A percentile compares a stretch with the other conserved stretches of the same genome.
Evolutionary conservation across 1,140 invertebrate species (phyloP).

Genomic region (Elysia chlorotica): DNA sequence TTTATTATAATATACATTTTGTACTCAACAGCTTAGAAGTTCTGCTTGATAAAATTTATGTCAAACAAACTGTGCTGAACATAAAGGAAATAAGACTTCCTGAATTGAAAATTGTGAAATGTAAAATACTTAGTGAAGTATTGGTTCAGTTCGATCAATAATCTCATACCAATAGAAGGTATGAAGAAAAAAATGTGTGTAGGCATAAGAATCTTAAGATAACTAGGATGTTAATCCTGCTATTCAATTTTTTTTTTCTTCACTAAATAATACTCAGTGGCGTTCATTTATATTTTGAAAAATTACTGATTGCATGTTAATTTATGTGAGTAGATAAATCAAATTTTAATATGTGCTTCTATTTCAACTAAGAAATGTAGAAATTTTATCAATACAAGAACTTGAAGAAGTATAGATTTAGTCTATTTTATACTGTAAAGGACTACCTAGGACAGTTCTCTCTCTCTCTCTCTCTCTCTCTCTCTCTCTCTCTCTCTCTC

Average conservation of each 20-base stretch:
- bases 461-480: neutral
- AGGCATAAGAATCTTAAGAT: neutral
- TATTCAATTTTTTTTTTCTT: neutral
- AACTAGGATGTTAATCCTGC: constrained; percentile 15
- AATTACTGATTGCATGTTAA: too few relatives aligned
- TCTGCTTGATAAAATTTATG: neutral
- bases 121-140: neutral
- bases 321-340: too few relatives aligned
- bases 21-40: neutral
- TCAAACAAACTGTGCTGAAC: neutral
- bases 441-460: too few relatives aligned
- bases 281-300: too few relatives aligned
- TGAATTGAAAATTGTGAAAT: neutral
- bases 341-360: too few relatives aligned
- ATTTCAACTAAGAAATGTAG: too few relatives aligned
- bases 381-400: too few relatives aligned
- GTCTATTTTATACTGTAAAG: too few relatives aligned
- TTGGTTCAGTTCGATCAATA: neutral
- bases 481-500: neutral
- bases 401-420: too few relatives aligned
- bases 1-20: neutral
- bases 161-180: neutral
- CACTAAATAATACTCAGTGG: too few relatives aligned
- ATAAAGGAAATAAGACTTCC: neutral
- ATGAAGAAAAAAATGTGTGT: neutral